Evolutionary conservation across 2,888 invertebrate species (phyloP), one percentile per base, ranked within the genome.

Genomic region (Nebria brevicollis): DNA sequence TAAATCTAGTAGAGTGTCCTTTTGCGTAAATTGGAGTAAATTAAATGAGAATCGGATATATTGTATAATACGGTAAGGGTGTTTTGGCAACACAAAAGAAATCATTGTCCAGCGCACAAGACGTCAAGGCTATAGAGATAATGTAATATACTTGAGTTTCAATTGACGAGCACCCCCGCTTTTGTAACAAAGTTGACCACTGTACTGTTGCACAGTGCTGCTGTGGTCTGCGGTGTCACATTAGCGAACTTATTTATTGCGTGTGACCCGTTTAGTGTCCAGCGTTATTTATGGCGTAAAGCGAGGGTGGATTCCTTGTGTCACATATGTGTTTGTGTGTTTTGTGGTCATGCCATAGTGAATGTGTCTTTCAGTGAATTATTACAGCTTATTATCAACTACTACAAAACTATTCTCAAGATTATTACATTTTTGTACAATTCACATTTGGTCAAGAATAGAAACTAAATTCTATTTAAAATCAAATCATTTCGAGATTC

Each of bases 191-290:
- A 70, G 70, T 34, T 26, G 70, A 70, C 20, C 25, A 70, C n/a
- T 73, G 43, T 42, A 34, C 26, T 13, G n/a, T n/a, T 34, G 25
- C 20, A 72, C n/a, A 72, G 25, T 41, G 42, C 75, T 64, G 64
- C 75, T 54, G 64, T 15, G 75, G 75, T 65, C 54, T 34, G 68
- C 34, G 65, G 68, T 80, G 80, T 80, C 80, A 80, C 80, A 80
- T 80, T 80, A 80, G 80, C 43, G 70, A 70, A 64, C 80, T 80
- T 80, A 80, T 80, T 80, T 80, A 80, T 80, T 75, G 80, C 75
- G 80, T 75, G 75, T 70, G 80, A 80, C 80, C 54, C 80, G 72
- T 80, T 80, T 80, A 80, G 80, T 74, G 79, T 79, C 79, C 79
- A 15, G 78, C 42, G 75, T 75, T 54, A 80, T 80, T 80, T 80